These are phyloP conservation scores for Schizopygopsis pylzovi DNA, from an alignment of 2,797 vertebrate genomes.

Conservation along the genomic window DNA sequence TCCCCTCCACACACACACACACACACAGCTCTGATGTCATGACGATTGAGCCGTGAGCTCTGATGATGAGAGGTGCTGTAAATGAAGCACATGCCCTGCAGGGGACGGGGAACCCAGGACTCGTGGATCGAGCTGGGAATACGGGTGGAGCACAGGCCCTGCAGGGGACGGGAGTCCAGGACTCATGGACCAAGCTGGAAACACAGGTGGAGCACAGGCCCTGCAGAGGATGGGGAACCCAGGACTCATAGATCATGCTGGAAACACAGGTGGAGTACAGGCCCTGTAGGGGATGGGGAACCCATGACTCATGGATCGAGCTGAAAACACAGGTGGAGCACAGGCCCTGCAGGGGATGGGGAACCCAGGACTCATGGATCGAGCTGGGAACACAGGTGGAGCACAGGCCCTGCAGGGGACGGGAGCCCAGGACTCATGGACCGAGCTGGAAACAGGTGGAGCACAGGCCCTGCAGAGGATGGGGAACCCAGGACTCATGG, in stretches of 20 bases:
- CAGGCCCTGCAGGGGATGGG: conserved; percentile 31
- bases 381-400: conserved; percentile 53
- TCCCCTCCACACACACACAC: neutral
- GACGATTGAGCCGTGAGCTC: conserved; percentile 53
- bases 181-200: conserved; percentile 27
- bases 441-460: conserved; percentile 51
- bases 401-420: conserved; percentile 44
- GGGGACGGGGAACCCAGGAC: neutral
- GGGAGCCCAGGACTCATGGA: neutral
- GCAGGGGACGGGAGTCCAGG: too few species aligned
- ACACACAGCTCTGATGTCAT: conserved; percentile 51
- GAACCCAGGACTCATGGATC: neutral
- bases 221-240: conserved; percentile 2
- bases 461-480: conserved; percentile 43
- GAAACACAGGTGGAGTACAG: conserved; percentile 54
- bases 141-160: neutral
- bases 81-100: conserved; percentile 55
- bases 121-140: neutral
- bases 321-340: conserved; percentile 55
- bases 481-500: neutral
- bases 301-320: neutral
- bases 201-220: conserved; percentile 51
- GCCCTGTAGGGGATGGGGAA: conserved; percentile 20
- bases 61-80: conserved; percentile 62
- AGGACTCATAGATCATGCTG: neutral